phyloP scores from a whole-genome alignment of 2,888 invertebrate genomes.

The Caenorhabditis imperialis region DNA sequence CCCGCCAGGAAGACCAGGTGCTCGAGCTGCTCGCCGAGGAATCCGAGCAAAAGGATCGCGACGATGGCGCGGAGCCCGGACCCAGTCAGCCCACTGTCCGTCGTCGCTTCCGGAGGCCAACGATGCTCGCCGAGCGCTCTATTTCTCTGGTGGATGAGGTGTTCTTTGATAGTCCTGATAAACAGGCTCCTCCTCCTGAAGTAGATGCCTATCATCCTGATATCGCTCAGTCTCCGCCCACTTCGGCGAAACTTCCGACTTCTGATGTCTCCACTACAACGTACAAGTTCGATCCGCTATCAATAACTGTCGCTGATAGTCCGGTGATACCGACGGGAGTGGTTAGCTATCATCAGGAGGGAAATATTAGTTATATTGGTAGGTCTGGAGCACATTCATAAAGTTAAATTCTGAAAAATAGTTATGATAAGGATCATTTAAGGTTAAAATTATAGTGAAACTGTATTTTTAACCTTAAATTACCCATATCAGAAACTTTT shows the following conservation, averaged over 20 bases:
- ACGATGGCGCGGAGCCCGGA: slow-evolving; percentile 16
- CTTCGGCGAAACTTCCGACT: slow-evolving; percentile 16
- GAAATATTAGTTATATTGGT: slow-evolving; percentile 34
- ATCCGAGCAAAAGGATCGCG: slow-evolving; percentile 27
- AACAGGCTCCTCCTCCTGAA: slow-evolving; percentile 26
- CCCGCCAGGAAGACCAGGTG: slow-evolving; percentile 21
- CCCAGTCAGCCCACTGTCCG: slow-evolving; percentile 1
- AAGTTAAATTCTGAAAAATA: too few species aligned
- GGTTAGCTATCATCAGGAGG: slow-evolving; percentile 14
- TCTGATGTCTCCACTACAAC: not conserved
- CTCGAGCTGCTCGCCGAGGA: slow-evolving; percentile 29
- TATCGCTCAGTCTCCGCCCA: slow-evolving; percentile 37
- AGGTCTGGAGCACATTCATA: too few species aligned
- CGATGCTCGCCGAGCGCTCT: slow-evolving; percentile 5
- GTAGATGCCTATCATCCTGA: slow-evolving; percentile 51
- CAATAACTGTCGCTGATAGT: slow-evolving; percentile 7
- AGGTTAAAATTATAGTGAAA: too few species aligned
- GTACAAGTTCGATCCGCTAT: slow-evolving; percentile 25
- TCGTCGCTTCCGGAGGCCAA: slow-evolving; percentile 5
- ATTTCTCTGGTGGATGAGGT: slow-evolving; percentile 42
- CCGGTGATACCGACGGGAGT: not conserved
- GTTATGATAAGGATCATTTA: too few species aligned
- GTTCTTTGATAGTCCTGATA: slow-evolving; percentile 34
- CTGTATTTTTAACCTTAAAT: too few species aligned
- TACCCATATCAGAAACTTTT: too few species aligned